Percentiles rank a stretch among this genome's conserved stretches.
phyloP scores from a whole-genome alignment of 2,113 vertebrate species.

The Vanacampus margaritifer region DNA sequence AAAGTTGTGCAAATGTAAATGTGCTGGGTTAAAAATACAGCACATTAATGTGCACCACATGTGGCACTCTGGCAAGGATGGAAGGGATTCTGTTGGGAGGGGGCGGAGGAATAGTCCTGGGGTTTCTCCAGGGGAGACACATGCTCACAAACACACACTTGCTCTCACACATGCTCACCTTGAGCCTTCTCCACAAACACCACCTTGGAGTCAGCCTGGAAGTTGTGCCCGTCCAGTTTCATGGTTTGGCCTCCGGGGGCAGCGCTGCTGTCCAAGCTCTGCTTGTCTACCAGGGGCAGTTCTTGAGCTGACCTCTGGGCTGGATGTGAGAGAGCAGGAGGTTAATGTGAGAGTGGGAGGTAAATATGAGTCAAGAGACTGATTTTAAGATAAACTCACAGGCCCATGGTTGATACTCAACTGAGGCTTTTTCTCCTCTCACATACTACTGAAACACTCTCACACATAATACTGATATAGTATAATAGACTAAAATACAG shows the following conservation, averaged over 20 bases:
- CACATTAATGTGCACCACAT: conserved; percentile 78
- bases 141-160: conserved; percentile 12
- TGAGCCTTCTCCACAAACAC: conserved; percentile 97
- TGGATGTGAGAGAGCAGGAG: conserved; percentile 50
- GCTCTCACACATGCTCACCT: conserved; percentile 73
- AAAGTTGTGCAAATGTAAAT: conserved; percentile 80
- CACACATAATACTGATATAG: no score
- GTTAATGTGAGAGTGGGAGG: neutral
- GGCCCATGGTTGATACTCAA: neutral
- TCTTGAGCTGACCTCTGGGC: conserved; percentile 97
- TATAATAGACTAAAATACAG: no score
- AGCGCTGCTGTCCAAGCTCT: conserved; percentile 84
- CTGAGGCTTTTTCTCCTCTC: no score
- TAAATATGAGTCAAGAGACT: neutral
- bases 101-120: conserved; percentile 39
- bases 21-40: conserved; percentile 79
- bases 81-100: conserved; percentile 70
- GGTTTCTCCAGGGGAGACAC: conserved; percentile 52
- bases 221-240: conserved; percentile 91
- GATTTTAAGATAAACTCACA: neutral
- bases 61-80: conserved; percentile 69
- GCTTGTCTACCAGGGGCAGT: conserved; percentile 95
- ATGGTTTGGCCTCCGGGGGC: conserved; percentile 88
- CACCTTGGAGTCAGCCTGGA: conserved; percentile 94
- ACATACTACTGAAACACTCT: no score